These are phyloP conservation scores for Muscidifurax raptorellus DNA, from an alignment of 1,140 invertebrate genomes.

Conservation along the genomic window DNA sequence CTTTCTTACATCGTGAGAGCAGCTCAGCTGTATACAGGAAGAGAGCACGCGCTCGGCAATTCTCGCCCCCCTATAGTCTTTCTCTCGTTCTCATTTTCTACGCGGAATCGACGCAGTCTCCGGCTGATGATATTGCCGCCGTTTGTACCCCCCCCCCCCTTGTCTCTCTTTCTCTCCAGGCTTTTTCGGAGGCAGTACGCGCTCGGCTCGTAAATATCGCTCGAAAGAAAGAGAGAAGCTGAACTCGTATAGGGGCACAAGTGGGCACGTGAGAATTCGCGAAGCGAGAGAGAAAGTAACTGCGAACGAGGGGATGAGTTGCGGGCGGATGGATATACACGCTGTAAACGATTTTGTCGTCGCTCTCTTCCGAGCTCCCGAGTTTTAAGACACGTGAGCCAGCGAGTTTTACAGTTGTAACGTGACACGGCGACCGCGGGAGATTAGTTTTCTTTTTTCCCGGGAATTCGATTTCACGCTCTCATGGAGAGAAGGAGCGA, in stretches of 20 bases:
- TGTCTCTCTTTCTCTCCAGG: not conserved
- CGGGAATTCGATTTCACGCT: not conserved
- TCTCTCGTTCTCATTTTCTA: constrained; percentile 17
- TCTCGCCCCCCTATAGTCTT: not conserved
- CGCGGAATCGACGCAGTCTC: not conserved
- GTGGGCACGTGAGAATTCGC: constrained; percentile 31
- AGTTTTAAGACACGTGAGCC: too few species aligned
- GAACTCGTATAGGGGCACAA: not conserved
- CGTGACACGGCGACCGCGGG: too few species aligned
- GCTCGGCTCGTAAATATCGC: constrained; percentile 36
- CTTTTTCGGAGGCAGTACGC: constrained; percentile 21
- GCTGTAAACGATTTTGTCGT: not conserved
- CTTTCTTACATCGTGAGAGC: not conserved
- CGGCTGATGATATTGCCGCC: constrained; percentile 25
- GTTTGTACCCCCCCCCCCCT: not conserved
- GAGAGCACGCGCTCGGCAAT: not conserved
- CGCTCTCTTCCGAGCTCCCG: too few species aligned
- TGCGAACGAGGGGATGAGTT: not conserved
- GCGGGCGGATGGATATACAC: not conserved
- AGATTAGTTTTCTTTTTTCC: not conserved
- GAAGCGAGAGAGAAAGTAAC: not conserved
- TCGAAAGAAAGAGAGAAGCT: not conserved
- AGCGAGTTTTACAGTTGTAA: not conserved
- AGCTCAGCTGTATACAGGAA: not conserved
- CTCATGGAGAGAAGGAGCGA: too few species aligned